Evolutionary conservation across 2,113 vertebrate species (phyloP).

Genomic region (Arizona elegans): DNA sequence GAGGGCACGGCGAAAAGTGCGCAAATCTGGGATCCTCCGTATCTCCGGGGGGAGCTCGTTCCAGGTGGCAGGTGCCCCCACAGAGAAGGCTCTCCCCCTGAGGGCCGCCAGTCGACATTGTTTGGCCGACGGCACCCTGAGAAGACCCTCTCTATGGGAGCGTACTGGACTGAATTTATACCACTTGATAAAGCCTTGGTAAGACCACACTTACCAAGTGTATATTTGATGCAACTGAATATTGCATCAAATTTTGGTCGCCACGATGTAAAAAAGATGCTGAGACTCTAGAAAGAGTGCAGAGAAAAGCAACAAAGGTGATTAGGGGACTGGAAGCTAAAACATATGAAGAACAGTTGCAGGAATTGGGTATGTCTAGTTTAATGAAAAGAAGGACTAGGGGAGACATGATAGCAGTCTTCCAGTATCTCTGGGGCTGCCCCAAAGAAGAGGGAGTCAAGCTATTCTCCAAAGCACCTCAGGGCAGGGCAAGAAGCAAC

Average conservation of each 20-base stretch:
- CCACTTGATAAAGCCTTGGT: neutral
- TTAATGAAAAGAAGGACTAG: neutral
- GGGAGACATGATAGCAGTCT: neutral
- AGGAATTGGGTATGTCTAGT: neutral
- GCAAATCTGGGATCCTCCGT: no score
- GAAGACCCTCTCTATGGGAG: no score
- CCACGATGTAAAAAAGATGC: neutral
- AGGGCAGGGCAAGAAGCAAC: neutral
- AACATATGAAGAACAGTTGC: neutral
- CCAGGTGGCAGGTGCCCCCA: no score
- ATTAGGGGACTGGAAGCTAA: neutral
- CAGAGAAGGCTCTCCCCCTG: no score
- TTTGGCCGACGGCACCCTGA: no score
- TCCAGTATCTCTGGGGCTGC: neutral
- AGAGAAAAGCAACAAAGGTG: neutral
- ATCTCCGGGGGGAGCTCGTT: no score
- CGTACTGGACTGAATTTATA: neutral
- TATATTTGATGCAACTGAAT: neutral
- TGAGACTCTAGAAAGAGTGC: neutral
- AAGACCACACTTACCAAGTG: neutral
- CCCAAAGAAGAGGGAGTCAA: neutral
- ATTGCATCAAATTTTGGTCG: neutral
- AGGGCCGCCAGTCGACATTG: no score
- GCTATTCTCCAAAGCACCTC: neutral
- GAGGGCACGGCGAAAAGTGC: rapidly evolving